Base-by-base conservation (phyloP, 2,888 invertebrate species). In the Philonicus albiceps region DNA sequence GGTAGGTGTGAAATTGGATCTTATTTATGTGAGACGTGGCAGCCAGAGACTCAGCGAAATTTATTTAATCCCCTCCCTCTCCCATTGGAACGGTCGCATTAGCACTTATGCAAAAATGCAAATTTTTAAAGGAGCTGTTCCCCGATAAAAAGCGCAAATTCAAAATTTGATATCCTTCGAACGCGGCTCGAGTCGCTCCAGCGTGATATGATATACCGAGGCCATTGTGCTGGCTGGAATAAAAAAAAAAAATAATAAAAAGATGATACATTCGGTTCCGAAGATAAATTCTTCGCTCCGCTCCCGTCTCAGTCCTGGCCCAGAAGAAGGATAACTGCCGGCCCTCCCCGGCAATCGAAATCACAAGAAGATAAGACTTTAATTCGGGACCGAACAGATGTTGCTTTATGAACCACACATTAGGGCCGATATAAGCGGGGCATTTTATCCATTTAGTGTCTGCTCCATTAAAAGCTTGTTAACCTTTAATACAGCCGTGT, bases 331-430 rank as follows among this genome's bases (percentile, higher is more conserved):
- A 43, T 22, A 27, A 80, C 27, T 49, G 53, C 53, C 30, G 80
- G 30, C 22, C 80, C 13, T 49, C 80, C 80, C 80, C 53, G 30
- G 27, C 80, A 80, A 80, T 80, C 80, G 80, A 80, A 80, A 53
- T 80, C 80, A 80, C 53, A 80, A 80, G 80, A 43, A 80, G 80
- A 80, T 80, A 80, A 80, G 80, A 80, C 80, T 80, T 80, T 80
- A 80, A 80, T 80, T 80, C 80, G 80, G 80, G 49, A 22, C 78
- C 43, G n/a, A 80, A 13, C 80, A 80, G 80, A 80, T 80, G 80
- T n/a, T 80, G 80, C 80, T 80, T 80, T 80, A 80, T 80, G 80
- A 80, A 80, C 80, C 80, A 80, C 80, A 80, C 80, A 80, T 80
- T 80, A 80, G 80, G 80, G 53, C 80, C 80, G 49, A 80, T 80